Base-by-base conservation (phyloP, 2,797 vertebrate genomes). In the Amniataba percoides region DNA sequence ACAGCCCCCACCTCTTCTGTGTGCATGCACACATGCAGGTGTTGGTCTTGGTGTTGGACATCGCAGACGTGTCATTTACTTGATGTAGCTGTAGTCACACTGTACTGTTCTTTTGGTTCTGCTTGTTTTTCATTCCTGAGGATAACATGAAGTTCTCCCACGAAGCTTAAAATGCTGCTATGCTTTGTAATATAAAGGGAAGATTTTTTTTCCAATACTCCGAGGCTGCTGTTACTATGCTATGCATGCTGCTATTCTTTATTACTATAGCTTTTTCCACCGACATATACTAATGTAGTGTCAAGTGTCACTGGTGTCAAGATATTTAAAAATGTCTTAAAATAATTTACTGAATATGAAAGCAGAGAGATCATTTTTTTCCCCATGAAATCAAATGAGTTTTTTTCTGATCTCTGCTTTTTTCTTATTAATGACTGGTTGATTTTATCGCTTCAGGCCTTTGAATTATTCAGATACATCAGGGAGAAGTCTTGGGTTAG, bases 111-210 rank as follows among this genome's bases (percentile, higher is more conserved):
- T 71, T 31, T 31, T 31, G 27, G 27, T 31, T 31, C 27, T 31
- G 27, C 5, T 31, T 31, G 27, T 31, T 31, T 31, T 68, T 75
- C 71, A 74, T 78, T 83, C 61, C 62, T 45, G 31, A 69, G 72
- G 57, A 85, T 61, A 80, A 75, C 48, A 12, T 73, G 15, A 82
- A 68, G 51, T 63, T 46, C 4, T 70, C 45, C 62, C 60, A 15
- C 72, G 34, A 68, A 70, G 48, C 23, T 57, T 34, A 21, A n/a
- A 27, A 63, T 49, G 13, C 19, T 80, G 64, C 31, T 53, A 42
- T 49, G 43, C 45, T 72, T 73, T 77, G 74, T 79, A 58, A 62
- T 45, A 62, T 45, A 81, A 58, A 1, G 15, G 2, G 40, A 40
- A 49, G 61, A 71, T 0, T 11, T 46, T 60, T 53, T 65, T 14